phyloP scores from a whole-genome alignment of 2,113 vertebrate species.

The Microtus montanus region DNA sequence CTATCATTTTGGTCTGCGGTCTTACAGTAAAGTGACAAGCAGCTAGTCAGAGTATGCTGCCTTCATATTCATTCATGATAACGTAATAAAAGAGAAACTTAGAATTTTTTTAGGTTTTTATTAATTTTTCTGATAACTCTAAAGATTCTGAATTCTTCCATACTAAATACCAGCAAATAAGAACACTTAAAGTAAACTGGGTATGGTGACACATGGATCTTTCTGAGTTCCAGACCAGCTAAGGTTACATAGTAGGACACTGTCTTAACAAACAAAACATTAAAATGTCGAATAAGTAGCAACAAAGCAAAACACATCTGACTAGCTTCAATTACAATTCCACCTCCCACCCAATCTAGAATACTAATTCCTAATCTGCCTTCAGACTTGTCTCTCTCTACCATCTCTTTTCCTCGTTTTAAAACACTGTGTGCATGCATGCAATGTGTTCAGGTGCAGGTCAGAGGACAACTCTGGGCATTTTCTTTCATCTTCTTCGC shows the following conservation, averaged over 20 bases:
- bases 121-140: not conserved
- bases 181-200: not conserved
- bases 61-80: conserved; percentile 10
- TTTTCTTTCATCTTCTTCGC: not conserved
- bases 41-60: not conserved
- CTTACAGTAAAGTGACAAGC: not conserved
- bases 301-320: not conserved
- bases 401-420: not conserved
- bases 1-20: not conserved
- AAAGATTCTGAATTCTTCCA: not conserved
- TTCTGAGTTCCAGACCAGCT: not conserved
- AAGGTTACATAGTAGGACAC: not conserved
- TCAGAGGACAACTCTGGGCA: too few relatives aligned
- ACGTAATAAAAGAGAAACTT: not conserved
- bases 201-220: not conserved
- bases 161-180: not conserved
- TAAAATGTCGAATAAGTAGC: not conserved
- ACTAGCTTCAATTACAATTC: not conserved
- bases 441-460: too few relatives aligned
- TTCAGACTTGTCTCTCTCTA: not conserved
- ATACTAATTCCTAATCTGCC: not conserved
- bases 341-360: not conserved
- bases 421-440: not conserved
- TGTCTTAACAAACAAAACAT: not conserved
- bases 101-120: not conserved